These are phyloP conservation scores for Camponotus fellah DNA, from an alignment of 2,888 invertebrate species.

Conservation along the genomic window DNA sequence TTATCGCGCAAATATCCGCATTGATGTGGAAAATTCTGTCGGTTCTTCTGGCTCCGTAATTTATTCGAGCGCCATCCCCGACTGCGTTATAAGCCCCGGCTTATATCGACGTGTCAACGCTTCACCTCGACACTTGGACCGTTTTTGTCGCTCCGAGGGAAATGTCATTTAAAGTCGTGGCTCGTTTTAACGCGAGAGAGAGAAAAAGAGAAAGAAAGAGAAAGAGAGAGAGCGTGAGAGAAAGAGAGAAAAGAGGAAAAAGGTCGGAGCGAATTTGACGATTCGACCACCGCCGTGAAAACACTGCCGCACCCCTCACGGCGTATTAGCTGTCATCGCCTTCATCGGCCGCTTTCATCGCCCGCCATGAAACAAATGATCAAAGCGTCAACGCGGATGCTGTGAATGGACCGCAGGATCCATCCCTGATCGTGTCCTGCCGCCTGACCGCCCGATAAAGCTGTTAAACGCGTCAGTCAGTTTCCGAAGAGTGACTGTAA, in stretches of 20 bases:
- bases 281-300: conserved; percentile 73
- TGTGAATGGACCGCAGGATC: conserved; percentile 76
- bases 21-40: conserved; percentile 51
- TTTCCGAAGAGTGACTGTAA: conserved; percentile 60
- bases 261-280: conserved; percentile 59
- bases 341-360: conserved; percentile 77
- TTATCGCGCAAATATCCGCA: conserved; percentile 46
- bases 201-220: conserved; percentile 28
- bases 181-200: conserved; percentile 49
- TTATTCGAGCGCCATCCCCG: conserved; percentile 54
- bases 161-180: conserved; percentile 72
- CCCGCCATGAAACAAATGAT: conserved; percentile 79
- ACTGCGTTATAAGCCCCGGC: conserved; percentile 52
- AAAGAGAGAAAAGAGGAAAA: conserved; percentile 30
- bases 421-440: conserved; percentile 66
- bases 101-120: conserved; percentile 59
- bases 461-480: conserved; percentile 61
- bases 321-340: conserved; percentile 76
- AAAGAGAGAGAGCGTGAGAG: conserved; percentile 31
- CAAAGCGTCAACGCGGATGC: conserved; percentile 79
- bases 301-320: conserved; percentile 73
- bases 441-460: conserved; percentile 69
- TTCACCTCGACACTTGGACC: conserved; percentile 55
- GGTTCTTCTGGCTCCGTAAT: conserved; percentile 55
- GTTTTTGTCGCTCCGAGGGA: conserved; percentile 64